Evolutionary conservation across 1,140 invertebrate species (phyloP), one percentile per base, ranked within the genome.

Genomic region (Lineus longissimus): DNA sequence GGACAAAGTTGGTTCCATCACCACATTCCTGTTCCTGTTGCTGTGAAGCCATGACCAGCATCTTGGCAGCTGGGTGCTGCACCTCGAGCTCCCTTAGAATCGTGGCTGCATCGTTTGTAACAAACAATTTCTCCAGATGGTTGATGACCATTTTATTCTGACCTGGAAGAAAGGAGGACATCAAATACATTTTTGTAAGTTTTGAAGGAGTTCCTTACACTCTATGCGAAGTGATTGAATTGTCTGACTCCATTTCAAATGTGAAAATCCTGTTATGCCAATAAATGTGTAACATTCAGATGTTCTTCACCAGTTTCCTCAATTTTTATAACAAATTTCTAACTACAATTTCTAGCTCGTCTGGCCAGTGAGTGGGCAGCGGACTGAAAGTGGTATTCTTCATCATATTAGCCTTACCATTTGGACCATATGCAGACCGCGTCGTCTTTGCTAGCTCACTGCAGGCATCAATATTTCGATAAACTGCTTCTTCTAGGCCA

Each of bases 61-160:
- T 85, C 80, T 96, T 97, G n/a, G 95, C 97, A 55, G 97, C 97
- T 58, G 97, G 97, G 84, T 99, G 97, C 81, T 98, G 94, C 41
- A 99, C 85, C 84, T 98, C 94, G 17, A 98, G 81, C 80, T 98
- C 94, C 68, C 90, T 88, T 59, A 99, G 91, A 62, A 99, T 99
- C 0, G 97, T 98, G 0, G 93, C 96, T 45, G 97, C 97, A 87
- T 99, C 97, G 83, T 93, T 98, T 0, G 97, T 99, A 1, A 99
- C 92, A 85, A 98, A 99, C 62, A 98, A 86, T 78, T 99, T 99
- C 74, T 98, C 96, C 68, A 99, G 86, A 76, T 98, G 95, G 83
- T 99, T 99, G 36, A 99, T 98, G 7, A 99, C 89, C 90, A 99
- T 98, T 86, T 99, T 99, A 80, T 98, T 99, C 90, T 98, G 96